Percentiles rank a stretch among this genome's conserved stretches.
Conservation (phyloP, 2,888 invertebrate species). For the Falcaria lacertinaria region DNA sequence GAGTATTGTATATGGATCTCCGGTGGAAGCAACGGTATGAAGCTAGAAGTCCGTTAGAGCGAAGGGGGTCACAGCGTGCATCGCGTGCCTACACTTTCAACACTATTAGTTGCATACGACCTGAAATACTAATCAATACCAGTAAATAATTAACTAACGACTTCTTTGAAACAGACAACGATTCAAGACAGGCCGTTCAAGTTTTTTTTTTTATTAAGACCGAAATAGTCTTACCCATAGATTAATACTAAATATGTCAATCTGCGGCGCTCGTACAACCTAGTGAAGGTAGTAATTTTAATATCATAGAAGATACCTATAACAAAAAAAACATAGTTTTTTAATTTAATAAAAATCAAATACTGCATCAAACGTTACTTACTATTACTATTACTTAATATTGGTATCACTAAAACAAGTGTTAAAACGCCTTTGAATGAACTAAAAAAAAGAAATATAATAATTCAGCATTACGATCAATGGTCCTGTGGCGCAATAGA, state of each 20-base stretch:
- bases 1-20: slow-evolving; percentile 11
- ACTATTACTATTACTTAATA: no score
- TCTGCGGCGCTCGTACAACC: no score
- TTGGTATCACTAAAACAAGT: no score
- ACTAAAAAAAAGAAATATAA: slow-evolving; percentile 1
- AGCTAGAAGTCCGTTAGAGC: slow-evolving; percentile 45
- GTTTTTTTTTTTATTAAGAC: no score
- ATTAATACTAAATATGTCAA: no score
- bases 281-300: no score
- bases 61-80: slow-evolving; percentile 60
- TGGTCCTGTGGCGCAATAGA: slow-evolving; percentile 82
- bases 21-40: slow-evolving; percentile 11
- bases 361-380: no score
- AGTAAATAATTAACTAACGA: neutral
- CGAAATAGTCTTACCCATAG: no score
- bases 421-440: slow-evolving; percentile 1
- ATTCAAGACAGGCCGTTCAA: no score
- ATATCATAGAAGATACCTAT: no score
- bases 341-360: no score
- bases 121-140: slow-evolving; percentile 36
- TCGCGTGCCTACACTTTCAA: slow-evolving; percentile 67
- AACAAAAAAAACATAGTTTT: no score
- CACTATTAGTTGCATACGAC: slow-evolving; percentile 41
- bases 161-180: neutral
- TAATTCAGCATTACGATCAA: fast-evolving